Evolutionary conservation across 2,113 vertebrate species (phyloP).

Genomic region (Pagrus major): DNA sequence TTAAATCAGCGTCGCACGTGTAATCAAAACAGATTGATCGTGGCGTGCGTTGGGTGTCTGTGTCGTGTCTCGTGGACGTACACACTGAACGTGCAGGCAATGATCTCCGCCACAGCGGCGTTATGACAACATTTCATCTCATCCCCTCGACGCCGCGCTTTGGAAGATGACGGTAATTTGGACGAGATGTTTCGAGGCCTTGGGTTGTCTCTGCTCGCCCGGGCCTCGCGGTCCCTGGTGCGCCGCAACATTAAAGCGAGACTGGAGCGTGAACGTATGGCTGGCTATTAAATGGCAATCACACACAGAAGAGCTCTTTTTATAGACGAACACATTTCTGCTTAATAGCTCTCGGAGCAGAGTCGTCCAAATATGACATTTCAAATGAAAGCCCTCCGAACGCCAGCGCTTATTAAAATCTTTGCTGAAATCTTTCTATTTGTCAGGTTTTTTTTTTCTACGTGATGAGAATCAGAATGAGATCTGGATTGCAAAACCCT

Average conservation of each 20-base stretch:
- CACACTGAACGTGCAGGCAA: slow-evolving; percentile 18
- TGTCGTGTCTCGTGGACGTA: slow-evolving; percentile 16
- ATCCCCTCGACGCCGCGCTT: slow-evolving; percentile 49
- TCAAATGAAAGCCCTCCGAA: slow-evolving; percentile 58
- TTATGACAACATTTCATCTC: slow-evolving; percentile 65
- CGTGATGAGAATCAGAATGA: slow-evolving; percentile 30
- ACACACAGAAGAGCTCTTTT: slow-evolving; percentile 71
- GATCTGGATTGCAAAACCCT: slow-evolving; percentile 45
- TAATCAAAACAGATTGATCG: slow-evolving; percentile 19
- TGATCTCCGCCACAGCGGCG: slow-evolving; percentile 45
- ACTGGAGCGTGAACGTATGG: slow-evolving; percentile 68
- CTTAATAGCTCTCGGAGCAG: slow-evolving; percentile 70
- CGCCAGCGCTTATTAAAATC: slow-evolving; percentile 63
- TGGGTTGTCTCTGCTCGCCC: slow-evolving; percentile 27
- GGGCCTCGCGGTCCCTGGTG: slow-evolving; percentile 37
- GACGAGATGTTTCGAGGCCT: slow-evolving; percentile 58
- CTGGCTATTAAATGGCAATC: slow-evolving; percentile 77
- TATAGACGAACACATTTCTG: slow-evolving; percentile 73
- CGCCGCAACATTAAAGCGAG: slow-evolving; percentile 62
- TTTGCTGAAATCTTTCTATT: slow-evolving; percentile 61
- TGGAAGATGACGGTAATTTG: slow-evolving; percentile 72
- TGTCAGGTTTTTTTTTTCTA: too few species aligned
- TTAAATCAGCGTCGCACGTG: not conserved
- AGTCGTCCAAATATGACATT: slow-evolving; percentile 72
- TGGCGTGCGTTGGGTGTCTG: not conserved